phyloP scores from a whole-genome alignment of 2,113 vertebrate species.

The Nothobranchius kuhntae region DNA sequence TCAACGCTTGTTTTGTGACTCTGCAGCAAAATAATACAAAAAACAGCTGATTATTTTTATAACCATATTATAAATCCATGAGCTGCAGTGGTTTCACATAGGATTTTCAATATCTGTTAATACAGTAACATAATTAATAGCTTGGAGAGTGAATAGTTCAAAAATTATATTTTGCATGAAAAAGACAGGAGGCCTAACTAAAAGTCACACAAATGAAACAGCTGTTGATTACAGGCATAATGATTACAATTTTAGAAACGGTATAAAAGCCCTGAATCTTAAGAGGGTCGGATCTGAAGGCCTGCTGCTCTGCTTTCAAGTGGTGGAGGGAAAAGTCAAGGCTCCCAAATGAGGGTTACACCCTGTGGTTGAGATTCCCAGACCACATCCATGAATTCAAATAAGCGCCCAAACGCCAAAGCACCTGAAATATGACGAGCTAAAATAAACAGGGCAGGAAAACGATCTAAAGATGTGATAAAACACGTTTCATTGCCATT shows the following conservation, averaged over 20 bases:
- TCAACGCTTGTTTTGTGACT: constrained; percentile 14
- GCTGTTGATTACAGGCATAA: not conserved
- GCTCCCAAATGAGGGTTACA: constrained; percentile 36
- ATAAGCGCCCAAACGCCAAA: constrained; percentile 33
- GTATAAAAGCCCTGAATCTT: not conserved
- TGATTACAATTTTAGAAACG: not conserved
- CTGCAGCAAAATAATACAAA: not conserved
- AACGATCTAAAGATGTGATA: not conserved
- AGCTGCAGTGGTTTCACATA: not conserved
- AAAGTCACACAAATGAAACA: not conserved
- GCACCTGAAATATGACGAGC: constrained; percentile 16
- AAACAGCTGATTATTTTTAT: not conserved
- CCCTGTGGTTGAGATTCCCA: constrained; percentile 51
- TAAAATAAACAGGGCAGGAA: not conserved
- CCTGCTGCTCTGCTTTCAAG: constrained; percentile 8
- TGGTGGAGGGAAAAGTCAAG: constrained; percentile 17
- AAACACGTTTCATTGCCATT: not conserved
- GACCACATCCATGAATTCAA: constrained; percentile 77
- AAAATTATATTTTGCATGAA: no score
- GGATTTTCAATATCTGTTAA: no score
- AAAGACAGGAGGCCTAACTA: not conserved
- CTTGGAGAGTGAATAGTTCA: no score
- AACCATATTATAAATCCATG: not conserved
- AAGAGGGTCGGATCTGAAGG: not conserved
- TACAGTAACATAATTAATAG: no score